A percentile compares a stretch with the other conserved stretches of the same genome.
Evolutionary conservation across 1,140 invertebrate species (phyloP).

Genomic region (Sminthurides bifidus): DNA sequence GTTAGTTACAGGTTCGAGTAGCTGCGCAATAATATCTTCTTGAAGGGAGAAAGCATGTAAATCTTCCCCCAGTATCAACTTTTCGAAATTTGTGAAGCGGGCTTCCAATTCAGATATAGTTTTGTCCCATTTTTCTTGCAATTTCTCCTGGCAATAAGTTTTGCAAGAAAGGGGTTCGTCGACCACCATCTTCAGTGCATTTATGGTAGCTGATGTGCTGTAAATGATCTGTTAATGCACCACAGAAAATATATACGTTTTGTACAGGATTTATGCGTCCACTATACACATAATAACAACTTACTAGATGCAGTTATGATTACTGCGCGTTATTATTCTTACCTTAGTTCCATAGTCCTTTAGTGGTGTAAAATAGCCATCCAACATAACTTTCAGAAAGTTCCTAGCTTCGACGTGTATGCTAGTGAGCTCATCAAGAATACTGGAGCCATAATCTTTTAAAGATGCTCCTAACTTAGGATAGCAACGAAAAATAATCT

Average conservation of each 20-base stretch:
- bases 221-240: no score
- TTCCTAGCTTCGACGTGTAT: constrained; percentile 8
- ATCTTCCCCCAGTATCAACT: constrained; percentile 3
- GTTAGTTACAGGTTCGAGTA: constrained; percentile 7
- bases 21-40: neutral
- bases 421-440: constrained; percentile 6
- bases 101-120: neutral
- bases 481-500: neutral
- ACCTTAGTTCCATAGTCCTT: neutral
- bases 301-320: no score
- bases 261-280: no score
- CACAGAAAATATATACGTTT: no score
- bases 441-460: no score
- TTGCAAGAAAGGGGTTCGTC: neutral
- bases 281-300: no score
- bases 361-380: neutral
- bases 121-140: neutral
- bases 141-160: neutral
- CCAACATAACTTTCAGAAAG: neutral
- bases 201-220: neutral
- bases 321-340: no score
- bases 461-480: no score
- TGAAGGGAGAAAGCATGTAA: neutral
- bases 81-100: neutral
- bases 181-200: neutral